Conservation (phyloP, 1,140 invertebrate species). For the Conus ventricosus region DNA sequence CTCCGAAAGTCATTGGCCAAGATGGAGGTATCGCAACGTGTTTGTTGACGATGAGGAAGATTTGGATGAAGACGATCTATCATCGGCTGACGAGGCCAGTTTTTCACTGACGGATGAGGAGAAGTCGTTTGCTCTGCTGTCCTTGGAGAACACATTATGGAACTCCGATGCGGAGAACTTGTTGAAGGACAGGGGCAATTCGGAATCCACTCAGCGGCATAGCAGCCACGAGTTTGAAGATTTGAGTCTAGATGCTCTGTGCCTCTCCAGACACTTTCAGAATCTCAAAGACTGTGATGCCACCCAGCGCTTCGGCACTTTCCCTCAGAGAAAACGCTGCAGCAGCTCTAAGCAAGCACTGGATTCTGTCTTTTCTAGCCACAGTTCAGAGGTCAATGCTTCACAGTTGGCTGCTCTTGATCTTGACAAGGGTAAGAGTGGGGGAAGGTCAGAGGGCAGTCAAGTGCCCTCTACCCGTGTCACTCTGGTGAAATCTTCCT, state of each 20-base stretch:
- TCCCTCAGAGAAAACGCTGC: conserved; percentile 58
- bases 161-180: conserved; percentile 65
- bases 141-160: conserved; percentile 69
- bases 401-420: conserved; percentile 19
- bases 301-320: conserved; percentile 60
- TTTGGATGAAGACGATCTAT: conserved; percentile 30
- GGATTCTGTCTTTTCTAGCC: conserved; percentile 45
- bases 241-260: conserved; percentile 54
- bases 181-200: conserved; percentile 8
- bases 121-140: conserved; percentile 65
- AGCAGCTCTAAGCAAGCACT: conserved; percentile 43
- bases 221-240: conserved; percentile 67
- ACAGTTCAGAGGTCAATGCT: conserved; percentile 22
- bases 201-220: not conserved
- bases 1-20: conserved; percentile 62
- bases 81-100: not conserved
- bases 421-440: conserved; percentile 16
- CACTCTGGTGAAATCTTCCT: conserved; percentile 7
- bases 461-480: not conserved
- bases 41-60: conserved; percentile 52
- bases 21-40: conserved; percentile 66
- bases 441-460: conserved; percentile 17
- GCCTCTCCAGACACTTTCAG: conserved; percentile 56
- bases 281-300: conserved; percentile 62
- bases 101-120: conserved; percentile 66